Percentiles rank a stretch among this genome's conserved stretches.
phyloP scores from a whole-genome alignment of 2,797 vertebrate genomes.

The Antrozous pallidus region DNA sequence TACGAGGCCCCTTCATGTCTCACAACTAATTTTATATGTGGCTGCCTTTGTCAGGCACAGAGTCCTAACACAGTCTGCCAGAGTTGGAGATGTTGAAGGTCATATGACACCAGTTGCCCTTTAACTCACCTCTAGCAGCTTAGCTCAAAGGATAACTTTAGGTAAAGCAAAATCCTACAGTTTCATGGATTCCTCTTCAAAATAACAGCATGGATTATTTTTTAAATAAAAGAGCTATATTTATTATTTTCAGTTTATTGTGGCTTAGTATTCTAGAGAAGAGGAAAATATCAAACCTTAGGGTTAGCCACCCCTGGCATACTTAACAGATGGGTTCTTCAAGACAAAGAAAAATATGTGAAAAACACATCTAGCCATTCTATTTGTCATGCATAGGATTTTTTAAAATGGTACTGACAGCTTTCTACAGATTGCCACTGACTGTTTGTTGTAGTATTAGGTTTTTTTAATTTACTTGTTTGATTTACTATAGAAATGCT shows the following conservation, averaged over 20 bases:
- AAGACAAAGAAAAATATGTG: not conserved
- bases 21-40: not conserved
- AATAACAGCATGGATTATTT: not conserved
- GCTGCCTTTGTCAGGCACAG: not conserved
- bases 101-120: not conserved
- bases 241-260: slow-evolving; percentile 21
- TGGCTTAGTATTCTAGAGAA: not conserved
- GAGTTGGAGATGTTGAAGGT: not conserved
- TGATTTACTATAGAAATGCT: slow-evolving; percentile 40
- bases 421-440: not conserved
- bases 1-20: not conserved
- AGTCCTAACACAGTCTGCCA: not conserved
- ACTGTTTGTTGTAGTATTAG: not conserved
- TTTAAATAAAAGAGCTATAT: not conserved
- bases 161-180: not conserved
- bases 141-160: not conserved
- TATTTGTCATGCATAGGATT: not conserved
- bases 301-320: not conserved
- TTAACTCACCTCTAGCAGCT: not conserved
- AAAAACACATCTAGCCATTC: not conserved
- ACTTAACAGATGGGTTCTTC: not conserved
- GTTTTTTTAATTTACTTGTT: slow-evolving; percentile 44
- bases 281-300: not conserved
- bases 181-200: slow-evolving; percentile 3
- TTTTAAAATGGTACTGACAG: not conserved